phyloP scores from a whole-genome alignment of 2,888 invertebrate genomes.

The Sinhomidia bicolor region DNA sequence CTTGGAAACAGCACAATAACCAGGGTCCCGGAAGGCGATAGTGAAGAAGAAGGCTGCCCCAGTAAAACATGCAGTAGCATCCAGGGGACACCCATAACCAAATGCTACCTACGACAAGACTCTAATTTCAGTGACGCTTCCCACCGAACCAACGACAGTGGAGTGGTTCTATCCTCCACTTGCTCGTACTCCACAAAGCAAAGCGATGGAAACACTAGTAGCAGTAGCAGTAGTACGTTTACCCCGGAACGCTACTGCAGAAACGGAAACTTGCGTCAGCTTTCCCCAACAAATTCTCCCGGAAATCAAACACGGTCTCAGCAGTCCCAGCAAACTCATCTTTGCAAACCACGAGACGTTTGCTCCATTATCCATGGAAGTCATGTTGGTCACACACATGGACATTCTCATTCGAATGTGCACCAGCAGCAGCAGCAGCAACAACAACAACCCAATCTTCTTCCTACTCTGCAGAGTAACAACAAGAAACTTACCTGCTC shows the following conservation, averaged over 20 bases:
- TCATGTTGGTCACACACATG: constrained; percentile 18
- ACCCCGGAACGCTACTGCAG: constrained; percentile 54
- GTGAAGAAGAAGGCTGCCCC: constrained; percentile 38
- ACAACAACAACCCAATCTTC: too few relatives aligned
- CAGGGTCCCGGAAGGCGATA: constrained; percentile 53
- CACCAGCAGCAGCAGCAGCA: constrained; percentile 12
- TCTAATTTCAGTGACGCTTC: constrained; percentile 80
- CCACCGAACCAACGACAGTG: constrained; percentile 80
- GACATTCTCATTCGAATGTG: too few relatives aligned
- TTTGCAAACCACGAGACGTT: neutral
- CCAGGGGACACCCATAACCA: constrained; percentile 63
- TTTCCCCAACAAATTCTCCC: constrained; percentile 55
- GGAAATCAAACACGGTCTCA: neutral
- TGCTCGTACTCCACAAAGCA: constrained; percentile 60
- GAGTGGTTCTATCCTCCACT: constrained; percentile 80
- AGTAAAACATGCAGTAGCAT: constrained; percentile 41
- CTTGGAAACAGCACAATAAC: constrained; percentile 29
- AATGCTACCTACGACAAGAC: constrained; percentile 79
- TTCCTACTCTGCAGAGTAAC: neutral
- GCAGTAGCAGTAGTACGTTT: neutral
- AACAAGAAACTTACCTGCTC: neutral
- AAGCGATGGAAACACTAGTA: constrained; percentile 2
- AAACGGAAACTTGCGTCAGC: constrained; percentile 17
- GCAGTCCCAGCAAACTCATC: neutral
- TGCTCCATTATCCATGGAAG: constrained; percentile 6